Percentiles rank a stretch among this genome's conserved stretches.
phyloP scores from a whole-genome alignment of 64 coral and sea anemone genomes.

The Hydrozoanthus tunicans region DNA sequence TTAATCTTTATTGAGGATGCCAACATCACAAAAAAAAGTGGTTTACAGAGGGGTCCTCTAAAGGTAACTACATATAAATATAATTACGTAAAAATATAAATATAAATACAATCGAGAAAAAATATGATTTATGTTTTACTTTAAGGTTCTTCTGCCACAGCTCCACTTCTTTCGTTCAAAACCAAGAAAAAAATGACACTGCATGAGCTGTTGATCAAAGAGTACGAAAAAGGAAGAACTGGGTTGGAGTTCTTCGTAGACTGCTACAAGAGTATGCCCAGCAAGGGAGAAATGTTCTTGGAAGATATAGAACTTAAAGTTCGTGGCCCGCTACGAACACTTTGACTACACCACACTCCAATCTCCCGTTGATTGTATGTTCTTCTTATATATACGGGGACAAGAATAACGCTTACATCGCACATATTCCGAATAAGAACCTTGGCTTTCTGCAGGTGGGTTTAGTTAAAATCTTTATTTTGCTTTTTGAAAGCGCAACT shows the following conservation, averaged over 20 bases:
- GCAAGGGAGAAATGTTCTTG: not conserved
- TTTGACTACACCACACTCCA: constrained; percentile 19
- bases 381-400: not conserved
- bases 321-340: not conserved
- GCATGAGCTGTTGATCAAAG: not conserved
- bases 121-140: not conserved
- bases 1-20: too few relatives aligned
- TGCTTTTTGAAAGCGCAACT: not conserved
- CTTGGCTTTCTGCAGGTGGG: constrained; percentile 15
- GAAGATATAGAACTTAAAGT: not conserved
- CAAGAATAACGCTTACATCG: constrained; percentile 30
- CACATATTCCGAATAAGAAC: constrained; percentile 14
- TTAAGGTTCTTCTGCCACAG: constrained; percentile 35
- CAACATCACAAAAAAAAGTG: too few relatives aligned
- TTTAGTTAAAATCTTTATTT: not conserved
- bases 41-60: too few relatives aligned
- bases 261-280: not conserved
- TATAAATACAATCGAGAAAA: too few relatives aligned
- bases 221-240: not conserved
- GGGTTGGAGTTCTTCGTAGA: not conserved
- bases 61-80: too few relatives aligned
- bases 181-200: not conserved
- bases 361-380: not conserved
- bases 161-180: constrained; percentile 1
- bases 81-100: too few relatives aligned